Base-by-base conservation (phyloP, 2,797 vertebrate species). In the Micrastur ruficollis region DNA sequence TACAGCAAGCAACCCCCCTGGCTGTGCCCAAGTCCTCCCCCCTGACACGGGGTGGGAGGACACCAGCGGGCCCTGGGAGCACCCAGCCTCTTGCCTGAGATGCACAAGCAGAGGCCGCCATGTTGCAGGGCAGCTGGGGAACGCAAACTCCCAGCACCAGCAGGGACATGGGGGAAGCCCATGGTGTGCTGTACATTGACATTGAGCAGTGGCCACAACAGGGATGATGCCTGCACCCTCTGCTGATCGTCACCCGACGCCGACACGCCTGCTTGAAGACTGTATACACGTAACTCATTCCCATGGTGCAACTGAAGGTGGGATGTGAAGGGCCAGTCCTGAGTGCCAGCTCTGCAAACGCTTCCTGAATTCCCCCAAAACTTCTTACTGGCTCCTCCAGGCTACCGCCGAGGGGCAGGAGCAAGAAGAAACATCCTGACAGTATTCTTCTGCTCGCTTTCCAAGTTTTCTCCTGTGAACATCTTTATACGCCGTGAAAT, bases 251-350 rank as follows among this genome's bases (percentile, higher is more conserved):
- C 27, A 21, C 66, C 21, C 0, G 2, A 32, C 44, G 49, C 44
- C 44, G 71, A 58, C 20, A 58, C 0, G 0, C 17, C 66, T 74
- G 31, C 46, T 81, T 32, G 23, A 26, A 66, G 52, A 32, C 46
- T 8, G 49, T 36, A 65, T 8, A 29, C 27, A 26, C 0, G 1
- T 29, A 71, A n/a, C 17, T 67, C 53, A 31, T 25, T 73, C 46
- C 70, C 46, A 66, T 0, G 0, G 31, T 0, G 0, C 0, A 1
- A 8, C 29, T 36, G 61, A 52, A 70, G 55, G 23, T 12, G 12
- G 53, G 55, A 86, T 40, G 53, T 0, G 1, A 80, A 80, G 49
- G 29, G 47, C 8, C 32, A 22, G 14, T n/a, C 53, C 25, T 5
- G 22, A 56, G 32, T 11, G 32, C 34, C 40, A 86, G 53, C 13